Conservation (phyloP, 2,888 invertebrate genomes). For the Trichopria drosophilae region DNA sequence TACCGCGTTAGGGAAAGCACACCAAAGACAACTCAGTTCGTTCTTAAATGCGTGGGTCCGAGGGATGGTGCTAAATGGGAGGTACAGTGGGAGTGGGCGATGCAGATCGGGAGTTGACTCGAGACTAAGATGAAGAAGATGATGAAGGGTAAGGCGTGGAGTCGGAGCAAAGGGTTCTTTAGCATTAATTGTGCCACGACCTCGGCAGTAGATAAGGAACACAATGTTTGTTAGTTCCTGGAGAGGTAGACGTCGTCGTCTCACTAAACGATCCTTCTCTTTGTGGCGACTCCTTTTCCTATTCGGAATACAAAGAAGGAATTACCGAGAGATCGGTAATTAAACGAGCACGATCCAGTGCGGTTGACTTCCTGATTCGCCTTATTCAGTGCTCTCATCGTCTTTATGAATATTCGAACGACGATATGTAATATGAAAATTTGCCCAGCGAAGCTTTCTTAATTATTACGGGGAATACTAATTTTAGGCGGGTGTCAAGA, state of each 20-base stretch:
- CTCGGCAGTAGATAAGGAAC: slow-evolving; percentile 50
- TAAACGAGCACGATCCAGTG: slow-evolving; percentile 31
- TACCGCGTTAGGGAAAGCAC: slow-evolving; percentile 56
- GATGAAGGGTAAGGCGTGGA: slow-evolving; percentile 24
- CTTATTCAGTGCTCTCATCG: slow-evolving; percentile 2
- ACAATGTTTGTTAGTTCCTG: slow-evolving; percentile 53
- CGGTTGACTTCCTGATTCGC: slow-evolving; percentile 15
- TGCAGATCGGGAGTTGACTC: no score
- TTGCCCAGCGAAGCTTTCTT: no score
- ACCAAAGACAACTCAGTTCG: slow-evolving; percentile 45
- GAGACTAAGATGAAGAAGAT: slow-evolving; percentile 26
- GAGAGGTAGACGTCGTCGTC: slow-evolving; percentile 36
- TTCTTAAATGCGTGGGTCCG: slow-evolving; percentile 37
- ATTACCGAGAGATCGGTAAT: slow-evolving; percentile 47
- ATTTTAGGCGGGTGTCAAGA: no score
- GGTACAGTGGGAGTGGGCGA: slow-evolving; percentile 30
- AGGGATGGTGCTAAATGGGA: slow-evolving; percentile 39
- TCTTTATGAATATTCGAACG: slow-evolving; percentile 34
- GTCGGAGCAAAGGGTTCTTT: slow-evolving; percentile 46
- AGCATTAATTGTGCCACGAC: slow-evolving; percentile 51
- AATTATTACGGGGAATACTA: no score
- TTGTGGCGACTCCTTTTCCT: slow-evolving; percentile 35
- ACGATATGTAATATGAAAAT: slow-evolving; percentile 32
- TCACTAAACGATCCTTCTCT: slow-evolving; percentile 38
- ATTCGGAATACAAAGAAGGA: slow-evolving; percentile 44